Evolutionary conservation across 1,140 invertebrate species (phyloP).

Genomic region (Geopemphigus sp.): DNA sequence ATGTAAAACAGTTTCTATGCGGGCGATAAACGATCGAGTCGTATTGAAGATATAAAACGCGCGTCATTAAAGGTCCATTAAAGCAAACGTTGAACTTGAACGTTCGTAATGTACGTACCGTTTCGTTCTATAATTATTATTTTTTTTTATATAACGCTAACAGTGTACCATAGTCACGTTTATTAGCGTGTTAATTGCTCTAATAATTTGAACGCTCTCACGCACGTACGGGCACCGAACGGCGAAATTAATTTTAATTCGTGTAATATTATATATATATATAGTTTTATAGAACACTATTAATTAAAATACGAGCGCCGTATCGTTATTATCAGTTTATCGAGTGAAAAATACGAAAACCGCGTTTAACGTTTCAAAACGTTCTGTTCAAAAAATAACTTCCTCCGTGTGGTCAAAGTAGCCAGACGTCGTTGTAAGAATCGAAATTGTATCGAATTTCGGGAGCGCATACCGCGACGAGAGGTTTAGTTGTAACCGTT

Average conservation of each 20-base stretch:
- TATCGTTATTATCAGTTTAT: too few species aligned
- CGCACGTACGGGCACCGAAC: too few species aligned
- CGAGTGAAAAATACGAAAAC: too few species aligned
- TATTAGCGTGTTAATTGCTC: constrained; percentile 22
- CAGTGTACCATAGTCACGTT: not conserved
- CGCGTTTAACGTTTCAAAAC: too few species aligned
- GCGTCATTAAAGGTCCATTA: constrained; percentile 9
- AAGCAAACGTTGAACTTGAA: not conserved
- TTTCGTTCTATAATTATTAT: not conserved
- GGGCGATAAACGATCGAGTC: constrained; percentile 1
- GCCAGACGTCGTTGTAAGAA: too few species aligned
- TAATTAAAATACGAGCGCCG: not conserved
- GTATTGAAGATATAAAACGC: constrained; percentile 4
- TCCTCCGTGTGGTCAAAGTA: too few species aligned
- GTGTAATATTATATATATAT: not conserved
- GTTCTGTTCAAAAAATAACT: too few species aligned
- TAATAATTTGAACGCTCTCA: constrained; percentile 31
- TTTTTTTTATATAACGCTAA: constrained; percentile 10
- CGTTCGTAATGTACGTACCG: not conserved
- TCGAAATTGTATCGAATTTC: too few species aligned
- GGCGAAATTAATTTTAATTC: constrained; percentile 26
- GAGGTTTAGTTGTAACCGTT: too few species aligned
- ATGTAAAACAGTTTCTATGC: constrained; percentile 4
- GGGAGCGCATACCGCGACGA: too few species aligned
- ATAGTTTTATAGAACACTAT: not conserved